Base-by-base conservation (phyloP, 2,888 invertebrate genomes). In the Eristalinus aeneus region DNA sequence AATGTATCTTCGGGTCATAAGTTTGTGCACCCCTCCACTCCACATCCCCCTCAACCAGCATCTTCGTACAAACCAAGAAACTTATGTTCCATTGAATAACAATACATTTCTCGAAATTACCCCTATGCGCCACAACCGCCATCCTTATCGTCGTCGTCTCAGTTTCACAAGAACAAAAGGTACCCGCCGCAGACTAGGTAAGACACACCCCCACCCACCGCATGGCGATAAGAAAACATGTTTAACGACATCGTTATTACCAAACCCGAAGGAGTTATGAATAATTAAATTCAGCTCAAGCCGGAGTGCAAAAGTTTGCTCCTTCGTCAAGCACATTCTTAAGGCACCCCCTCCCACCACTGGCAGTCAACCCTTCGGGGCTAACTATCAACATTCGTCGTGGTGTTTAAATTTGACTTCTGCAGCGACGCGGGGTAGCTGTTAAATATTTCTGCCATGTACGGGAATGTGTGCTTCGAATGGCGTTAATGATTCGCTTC, bases 241-340 rank as follows among this genome's bases (percentile, higher is more conserved):
- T 91, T 92, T 91, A 90, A 92, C 90, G 90, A 91, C 91, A 91
- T 90, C 90, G 90, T 91, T 91, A 91, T 89, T 90, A 89, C 88
- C 89, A 89, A 82, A 81, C 82, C 77, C 89, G 89, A 89, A 89
- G 90, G 90, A 91, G 91, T 92, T 92, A 92, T 92, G 91, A 92
- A 92, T 92, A 92, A 92, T 92, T 92, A 92, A 92, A 92, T 92
- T 87, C 87, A 87, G 83, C 75, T 87, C 87, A 82, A 82, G 77
- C 72, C 46, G 80, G 64, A 23, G 31, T 78, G 32, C 20, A 74
- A 86, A 86, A 77, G 77, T 86, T 78, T 86, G 61, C 46, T 46
- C 16, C 46, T 16, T 54, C 74, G 56, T 60, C 74, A 36, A 74
- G 68, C 67, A 65, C 74, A 81, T 81, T 85, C 23, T 76, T 85